Evolutionary conservation across 2,113 vertebrate species (phyloP).

Genomic region (Herpailurus yagouaroundi): DNA sequence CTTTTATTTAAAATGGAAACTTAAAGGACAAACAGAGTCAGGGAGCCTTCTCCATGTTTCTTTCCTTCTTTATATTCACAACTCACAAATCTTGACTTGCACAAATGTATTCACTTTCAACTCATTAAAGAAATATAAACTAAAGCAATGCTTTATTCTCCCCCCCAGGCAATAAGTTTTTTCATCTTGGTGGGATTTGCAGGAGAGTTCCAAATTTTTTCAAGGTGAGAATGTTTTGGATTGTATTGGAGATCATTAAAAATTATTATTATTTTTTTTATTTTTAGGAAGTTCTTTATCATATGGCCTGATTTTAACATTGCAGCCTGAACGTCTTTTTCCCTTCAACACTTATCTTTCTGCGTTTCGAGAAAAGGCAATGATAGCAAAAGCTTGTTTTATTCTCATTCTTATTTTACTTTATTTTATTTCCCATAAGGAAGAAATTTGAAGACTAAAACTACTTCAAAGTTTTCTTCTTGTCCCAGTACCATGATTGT

Average conservation of each 20-base stretch:
- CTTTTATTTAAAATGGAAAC: conserved; percentile 24
- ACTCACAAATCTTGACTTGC: not conserved
- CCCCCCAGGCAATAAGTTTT: conserved; percentile 71
- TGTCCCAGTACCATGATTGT: not conserved
- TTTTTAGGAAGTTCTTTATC: conserved; percentile 2
- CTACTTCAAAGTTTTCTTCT: not conserved
- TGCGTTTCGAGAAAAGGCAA: conserved; percentile 22
- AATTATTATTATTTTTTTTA: not conserved
- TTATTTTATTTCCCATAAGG: not conserved
- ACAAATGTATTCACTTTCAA: conserved; percentile 1
- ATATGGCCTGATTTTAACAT: not conserved
- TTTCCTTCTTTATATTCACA: not conserved
- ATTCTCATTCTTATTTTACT: conserved; percentile 23
- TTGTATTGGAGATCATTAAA: conserved; percentile 29
- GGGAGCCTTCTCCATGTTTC: not conserved
- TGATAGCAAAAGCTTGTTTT: not conserved
- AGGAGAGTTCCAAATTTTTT: conserved; percentile 70
- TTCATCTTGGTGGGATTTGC: conserved; percentile 81
- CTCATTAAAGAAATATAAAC: conserved; percentile 23
- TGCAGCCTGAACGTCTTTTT: not conserved
- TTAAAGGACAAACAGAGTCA: not conserved
- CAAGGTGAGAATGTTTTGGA: conserved; percentile 77
- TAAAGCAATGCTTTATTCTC: conserved; percentile 42
- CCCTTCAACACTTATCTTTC: not conserved
- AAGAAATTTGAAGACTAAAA: not conserved